Percentiles rank a stretch among this genome's conserved stretches.
Conservation (phyloP, 2,888 invertebrate species). For the Heliconius erato region DNA sequence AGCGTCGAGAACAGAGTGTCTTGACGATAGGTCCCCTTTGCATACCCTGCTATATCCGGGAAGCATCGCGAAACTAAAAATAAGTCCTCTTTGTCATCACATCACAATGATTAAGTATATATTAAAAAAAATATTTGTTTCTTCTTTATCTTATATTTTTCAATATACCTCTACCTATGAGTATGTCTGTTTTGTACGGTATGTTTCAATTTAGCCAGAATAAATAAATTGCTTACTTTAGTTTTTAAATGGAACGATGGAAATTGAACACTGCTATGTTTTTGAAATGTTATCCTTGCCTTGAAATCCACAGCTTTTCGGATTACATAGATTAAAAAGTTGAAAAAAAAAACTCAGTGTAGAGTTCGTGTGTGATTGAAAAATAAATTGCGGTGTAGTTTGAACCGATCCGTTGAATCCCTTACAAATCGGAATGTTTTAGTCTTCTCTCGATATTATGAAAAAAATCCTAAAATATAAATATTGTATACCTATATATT, state of each 20-base stretch:
- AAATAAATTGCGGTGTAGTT: slow-evolving; percentile 54
- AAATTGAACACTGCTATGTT: slow-evolving; percentile 33
- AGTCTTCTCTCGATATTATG: not conserved
- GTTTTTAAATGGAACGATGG: not conserved
- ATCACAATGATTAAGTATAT: no score
- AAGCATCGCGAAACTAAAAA: not conserved
- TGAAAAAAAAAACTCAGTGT: slow-evolving; percentile 41
- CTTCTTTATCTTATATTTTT: no score
- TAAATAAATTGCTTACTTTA: slow-evolving; percentile 1
- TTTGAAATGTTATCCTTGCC: slow-evolving; percentile 42
- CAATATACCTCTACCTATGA: not conserved
- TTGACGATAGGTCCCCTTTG: not conserved
- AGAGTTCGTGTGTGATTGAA: slow-evolving; percentile 53
- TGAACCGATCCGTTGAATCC: slow-evolving; percentile 39
- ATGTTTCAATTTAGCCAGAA: not conserved
- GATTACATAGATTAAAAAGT: slow-evolving; percentile 49
- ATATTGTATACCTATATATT: not conserved
- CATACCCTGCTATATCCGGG: not conserved
- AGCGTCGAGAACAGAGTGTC: not conserved
- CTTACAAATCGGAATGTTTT: slow-evolving; percentile 29
- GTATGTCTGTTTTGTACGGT: not conserved
- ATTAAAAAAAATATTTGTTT: no score
- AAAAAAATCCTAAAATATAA: not conserved
- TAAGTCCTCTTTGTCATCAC: no score
- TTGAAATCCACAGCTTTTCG: slow-evolving; percentile 46